These are phyloP conservation scores for Eurypyga helias DNA, from an alignment of 2,113 vertebrate species.

Conservation along the genomic window DNA sequence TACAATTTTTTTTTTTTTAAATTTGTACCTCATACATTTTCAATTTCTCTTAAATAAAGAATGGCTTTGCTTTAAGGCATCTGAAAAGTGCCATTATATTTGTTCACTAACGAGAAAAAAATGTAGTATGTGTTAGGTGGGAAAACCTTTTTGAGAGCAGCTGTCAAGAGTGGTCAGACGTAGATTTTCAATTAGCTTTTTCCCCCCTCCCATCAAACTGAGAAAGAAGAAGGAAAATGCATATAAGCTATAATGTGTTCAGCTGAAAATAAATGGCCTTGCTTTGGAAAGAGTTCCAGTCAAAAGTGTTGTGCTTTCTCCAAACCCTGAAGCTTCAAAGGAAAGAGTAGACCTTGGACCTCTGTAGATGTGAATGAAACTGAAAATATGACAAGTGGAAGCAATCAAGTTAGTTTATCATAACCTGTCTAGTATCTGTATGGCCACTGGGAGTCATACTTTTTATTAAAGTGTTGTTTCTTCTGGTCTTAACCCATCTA, in stretches of 20 bases:
- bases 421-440: background rate
- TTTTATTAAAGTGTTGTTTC: background rate
- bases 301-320: background rate
- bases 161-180: background rate
- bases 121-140: background rate
- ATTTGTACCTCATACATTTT: background rate
- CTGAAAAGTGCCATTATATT: background rate
- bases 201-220: background rate
- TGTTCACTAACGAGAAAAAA: background rate
- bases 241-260: background rate
- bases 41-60: background rate
- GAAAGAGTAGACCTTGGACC: background rate
- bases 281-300: background rate
- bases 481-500: background rate
- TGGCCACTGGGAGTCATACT: background rate
- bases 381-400: background rate
- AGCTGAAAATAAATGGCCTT: background rate
- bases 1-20: background rate
- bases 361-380: background rate
- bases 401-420: background rate
- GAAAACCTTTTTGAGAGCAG: background rate
- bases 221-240: background rate
- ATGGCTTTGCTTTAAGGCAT: background rate
- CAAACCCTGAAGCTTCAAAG: background rate
- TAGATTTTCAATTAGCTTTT: background rate